These are phyloP conservation scores for Cliona cf. orientalis DNA, from an alignment of 37 sponge, comb jelly and placozoan genomes.

Conservation along the genomic window DNA sequence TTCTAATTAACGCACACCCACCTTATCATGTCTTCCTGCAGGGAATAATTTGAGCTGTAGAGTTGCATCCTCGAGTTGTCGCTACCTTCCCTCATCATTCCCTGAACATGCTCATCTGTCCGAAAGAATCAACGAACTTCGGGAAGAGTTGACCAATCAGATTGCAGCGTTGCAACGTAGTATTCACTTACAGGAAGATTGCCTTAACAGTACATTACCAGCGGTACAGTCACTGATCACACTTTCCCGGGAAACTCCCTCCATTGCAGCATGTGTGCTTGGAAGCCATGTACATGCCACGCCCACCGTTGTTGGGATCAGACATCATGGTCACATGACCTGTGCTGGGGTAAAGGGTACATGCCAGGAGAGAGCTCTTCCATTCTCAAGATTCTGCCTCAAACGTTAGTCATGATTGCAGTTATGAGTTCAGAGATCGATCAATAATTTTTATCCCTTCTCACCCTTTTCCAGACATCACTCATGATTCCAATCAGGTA, in stretches of 20 bases:
- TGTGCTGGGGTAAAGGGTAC: conserved; percentile 9
- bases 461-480: conserved; percentile 9
- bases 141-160: neutral
- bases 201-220: neutral
- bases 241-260: conserved; percentile 13
- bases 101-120: neutral
- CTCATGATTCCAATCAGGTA: conserved; percentile 17
- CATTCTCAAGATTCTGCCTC: conserved; percentile 41
- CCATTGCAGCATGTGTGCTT: neutral
- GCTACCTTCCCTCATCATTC: neutral
- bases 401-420: conserved; percentile 21
- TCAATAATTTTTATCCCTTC: neutral
- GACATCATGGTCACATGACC: neutral
- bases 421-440: neutral
- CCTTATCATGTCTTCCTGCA: neutral
- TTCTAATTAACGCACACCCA: conserved; percentile 9
- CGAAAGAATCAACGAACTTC: neutral
- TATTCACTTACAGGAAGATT: neutral
- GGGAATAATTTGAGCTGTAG: neutral
- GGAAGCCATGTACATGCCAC: neutral
- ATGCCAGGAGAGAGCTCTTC: conserved; percentile 12
- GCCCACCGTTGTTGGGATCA: conserved; percentile 13
- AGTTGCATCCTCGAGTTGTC: neutral
- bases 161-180: conserved; percentile 8
- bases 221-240: neutral